A percentile compares a stretch with the other conserved stretches of the same genome.
Evolutionary conservation across 2,888 invertebrate genomes (phyloP).

Genomic region (Halocaridina rubra): DNA sequence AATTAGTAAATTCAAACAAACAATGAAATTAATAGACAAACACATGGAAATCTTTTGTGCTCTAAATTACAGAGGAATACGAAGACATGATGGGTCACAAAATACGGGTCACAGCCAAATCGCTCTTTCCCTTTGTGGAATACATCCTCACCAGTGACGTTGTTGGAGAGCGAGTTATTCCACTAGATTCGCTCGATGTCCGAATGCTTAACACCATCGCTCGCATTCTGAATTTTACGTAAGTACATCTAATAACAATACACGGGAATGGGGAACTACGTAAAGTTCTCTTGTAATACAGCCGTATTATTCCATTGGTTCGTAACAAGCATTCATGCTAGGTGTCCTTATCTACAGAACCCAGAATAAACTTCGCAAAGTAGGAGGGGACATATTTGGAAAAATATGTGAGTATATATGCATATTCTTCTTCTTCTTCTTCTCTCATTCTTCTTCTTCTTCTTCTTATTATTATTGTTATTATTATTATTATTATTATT

Average conservation of each 20-base stretch:
- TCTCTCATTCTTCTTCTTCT: too few species aligned
- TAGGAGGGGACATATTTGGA: too few species aligned
- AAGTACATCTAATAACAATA: not conserved
- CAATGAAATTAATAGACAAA: not conserved
- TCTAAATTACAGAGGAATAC: not conserved
- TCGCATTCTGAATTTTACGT: slow-evolving; percentile 38
- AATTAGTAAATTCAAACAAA: not conserved
- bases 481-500: too few species aligned
- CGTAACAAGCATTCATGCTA: too few species aligned
- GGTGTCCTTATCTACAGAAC: too few species aligned
- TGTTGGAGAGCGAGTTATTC: slow-evolving; percentile 21
- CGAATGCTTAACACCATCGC: slow-evolving; percentile 31
- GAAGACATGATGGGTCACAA: slow-evolving; percentile 30
- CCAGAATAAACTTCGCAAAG: too few species aligned
- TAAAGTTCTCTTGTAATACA: too few species aligned
- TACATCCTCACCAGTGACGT: not conserved
- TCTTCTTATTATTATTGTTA: too few species aligned
- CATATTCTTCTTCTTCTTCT: too few species aligned
- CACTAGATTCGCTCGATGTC: slow-evolving; percentile 22
- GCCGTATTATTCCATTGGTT: too few species aligned
- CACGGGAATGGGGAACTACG: too few species aligned
- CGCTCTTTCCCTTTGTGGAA: slow-evolving; percentile 38
- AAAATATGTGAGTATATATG: too few species aligned
- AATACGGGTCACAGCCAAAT: slow-evolving; percentile 20
- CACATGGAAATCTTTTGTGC: not conserved